Percentiles rank a stretch among this genome's conserved stretches.
These are phyloP conservation scores for Philhelius pedissequus DNA, from an alignment of 2,888 invertebrate species.

Conservation along the genomic window DNA sequence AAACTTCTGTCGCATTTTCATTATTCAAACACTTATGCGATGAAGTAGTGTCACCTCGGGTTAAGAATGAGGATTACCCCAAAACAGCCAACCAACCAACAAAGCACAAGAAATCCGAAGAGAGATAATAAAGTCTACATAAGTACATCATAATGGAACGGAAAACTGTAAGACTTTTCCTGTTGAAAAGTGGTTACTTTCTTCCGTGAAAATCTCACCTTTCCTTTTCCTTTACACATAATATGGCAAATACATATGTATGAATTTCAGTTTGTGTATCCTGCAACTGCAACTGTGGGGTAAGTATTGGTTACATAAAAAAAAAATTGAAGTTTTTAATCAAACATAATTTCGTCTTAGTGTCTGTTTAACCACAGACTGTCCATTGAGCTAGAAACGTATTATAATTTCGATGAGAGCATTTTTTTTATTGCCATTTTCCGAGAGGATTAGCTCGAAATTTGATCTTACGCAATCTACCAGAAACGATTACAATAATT, in stretches of 20 bases:
- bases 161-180: slow-evolving; percentile 56
- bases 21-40: slow-evolving; percentile 63
- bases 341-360: no score
- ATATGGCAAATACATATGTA: background rate
- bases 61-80: background rate
- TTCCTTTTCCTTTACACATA: background rate
- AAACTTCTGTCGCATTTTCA: slow-evolving; percentile 65
- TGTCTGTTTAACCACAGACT: no score
- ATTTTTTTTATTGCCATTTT: no score
- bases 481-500: no score
- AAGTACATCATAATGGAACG: slow-evolving; percentile 52
- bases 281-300: no score
- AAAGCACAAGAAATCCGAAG: background rate
- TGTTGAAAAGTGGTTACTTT: slow-evolving; percentile 63
- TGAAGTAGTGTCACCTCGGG: slow-evolving; percentile 47
- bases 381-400: no score
- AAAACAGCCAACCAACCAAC: background rate
- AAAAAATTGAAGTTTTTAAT: no score
- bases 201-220: slow-evolving; percentile 41
- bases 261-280: no score
- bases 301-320: no score
- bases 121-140: slow-evolving; percentile 35
- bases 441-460: no score
- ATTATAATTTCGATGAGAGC: no score
- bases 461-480: no score